phyloP scores from a whole-genome alignment of 2,113 vertebrate genomes.

The Urocynchramus pylzowi region DNA sequence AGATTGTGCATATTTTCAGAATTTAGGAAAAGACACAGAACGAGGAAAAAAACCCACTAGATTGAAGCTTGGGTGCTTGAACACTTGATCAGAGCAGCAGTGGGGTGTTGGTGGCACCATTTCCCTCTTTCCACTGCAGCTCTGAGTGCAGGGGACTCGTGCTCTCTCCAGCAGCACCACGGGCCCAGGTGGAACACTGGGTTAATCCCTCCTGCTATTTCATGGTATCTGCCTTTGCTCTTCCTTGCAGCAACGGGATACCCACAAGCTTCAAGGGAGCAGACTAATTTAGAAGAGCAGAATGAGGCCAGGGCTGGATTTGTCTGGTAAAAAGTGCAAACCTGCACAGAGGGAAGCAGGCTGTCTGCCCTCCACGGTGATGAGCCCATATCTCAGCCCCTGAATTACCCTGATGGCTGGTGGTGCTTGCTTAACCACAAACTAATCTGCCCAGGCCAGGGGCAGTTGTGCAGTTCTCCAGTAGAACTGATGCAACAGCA shows the following conservation, averaged over 20 bases:
- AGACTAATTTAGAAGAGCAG: background rate
- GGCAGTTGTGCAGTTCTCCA: background rate
- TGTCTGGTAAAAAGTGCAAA: background rate
- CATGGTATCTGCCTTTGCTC: background rate
- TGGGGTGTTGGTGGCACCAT: background rate
- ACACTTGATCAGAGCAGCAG: background rate
- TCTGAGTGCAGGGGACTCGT: background rate
- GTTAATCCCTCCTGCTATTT: background rate
- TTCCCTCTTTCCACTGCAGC: background rate
- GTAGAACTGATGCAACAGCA: background rate
- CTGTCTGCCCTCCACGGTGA: background rate
- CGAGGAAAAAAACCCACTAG: background rate
- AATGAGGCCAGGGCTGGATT: background rate
- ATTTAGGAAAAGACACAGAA: background rate
- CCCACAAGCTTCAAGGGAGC: background rate
- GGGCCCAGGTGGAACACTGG: fast-evolving
- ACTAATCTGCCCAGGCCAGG: background rate
- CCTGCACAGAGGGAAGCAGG: background rate
- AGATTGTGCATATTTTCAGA: background rate
- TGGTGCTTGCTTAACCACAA: background rate
- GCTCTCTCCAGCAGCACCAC: background rate
- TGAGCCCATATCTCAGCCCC: background rate
- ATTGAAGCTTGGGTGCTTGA: background rate
- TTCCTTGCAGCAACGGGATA: background rate
- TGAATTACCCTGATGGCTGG: background rate